Evolutionary conservation across 1,140 invertebrate species (phyloP).

Genomic region (Diabrotica undecimpunctata): DNA sequence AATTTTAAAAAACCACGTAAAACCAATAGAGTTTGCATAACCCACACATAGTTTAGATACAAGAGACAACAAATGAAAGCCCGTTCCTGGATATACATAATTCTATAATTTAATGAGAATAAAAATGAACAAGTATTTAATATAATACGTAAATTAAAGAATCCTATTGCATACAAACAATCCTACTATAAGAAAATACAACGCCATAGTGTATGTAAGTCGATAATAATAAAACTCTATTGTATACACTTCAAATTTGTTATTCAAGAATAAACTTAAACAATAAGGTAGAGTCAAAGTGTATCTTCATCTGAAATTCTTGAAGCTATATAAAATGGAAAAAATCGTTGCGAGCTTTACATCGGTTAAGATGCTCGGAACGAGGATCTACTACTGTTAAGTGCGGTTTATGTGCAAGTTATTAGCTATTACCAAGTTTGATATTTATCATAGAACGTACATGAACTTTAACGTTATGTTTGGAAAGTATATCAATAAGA

Average conservation of each 20-base stretch:
- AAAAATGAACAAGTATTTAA: too few relatives aligned
- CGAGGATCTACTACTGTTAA: conserved; percentile 27
- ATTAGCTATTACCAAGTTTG: conserved; percentile 20
- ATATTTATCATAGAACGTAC: conserved; percentile 26
- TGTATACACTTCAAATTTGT: conserved; percentile 29
- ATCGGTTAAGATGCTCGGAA: conserved; percentile 30
- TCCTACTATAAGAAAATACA: too few relatives aligned
- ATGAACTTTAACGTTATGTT: conserved; percentile 22
- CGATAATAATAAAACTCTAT: neutral
- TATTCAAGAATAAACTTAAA: conserved; percentile 39
- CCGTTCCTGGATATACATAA: too few relatives aligned
- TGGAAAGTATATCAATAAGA: neutral
- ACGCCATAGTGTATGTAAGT: too few relatives aligned
- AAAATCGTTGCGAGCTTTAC: conserved; percentile 33
- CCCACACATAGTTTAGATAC: too few relatives aligned
- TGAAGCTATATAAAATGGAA: conserved; percentile 30
- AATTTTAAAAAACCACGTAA: too few relatives aligned
- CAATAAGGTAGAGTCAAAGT: conserved; percentile 38
- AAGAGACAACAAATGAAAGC: too few relatives aligned
- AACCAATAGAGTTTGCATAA: too few relatives aligned
- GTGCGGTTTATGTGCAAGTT: conserved; percentile 28
- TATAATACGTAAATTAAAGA: too few relatives aligned
- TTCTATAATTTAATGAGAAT: too few relatives aligned
- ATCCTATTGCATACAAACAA: too few relatives aligned
- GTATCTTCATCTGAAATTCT: conserved; percentile 42